Evolutionary conservation across 2,888 invertebrate genomes (phyloP), one percentile per base, ranked within the genome.

Genomic region (Venusia cambrica): DNA sequence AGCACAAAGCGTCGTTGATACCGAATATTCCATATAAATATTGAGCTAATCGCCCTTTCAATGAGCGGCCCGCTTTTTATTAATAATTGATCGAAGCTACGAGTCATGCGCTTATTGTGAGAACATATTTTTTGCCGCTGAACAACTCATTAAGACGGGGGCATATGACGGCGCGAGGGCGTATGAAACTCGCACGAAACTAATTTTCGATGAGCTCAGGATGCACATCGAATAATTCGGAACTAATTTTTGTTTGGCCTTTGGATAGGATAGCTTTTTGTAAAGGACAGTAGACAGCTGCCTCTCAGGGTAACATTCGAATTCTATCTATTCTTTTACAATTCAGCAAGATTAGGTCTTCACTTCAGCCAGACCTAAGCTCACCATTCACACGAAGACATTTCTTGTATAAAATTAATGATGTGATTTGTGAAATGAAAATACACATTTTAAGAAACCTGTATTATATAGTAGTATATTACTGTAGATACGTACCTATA

Each of bases 41-140:
- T 87, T 87, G 85, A 85, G 85, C 87, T 87, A 87, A 87, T 85
- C 87, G 87, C 85, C 84, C 84, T 87, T 87, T 87, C 85, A 87
- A 84, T 84, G 81, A 79, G 81, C 85, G 83, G 85, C 79, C 78
- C 77, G 83, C 80, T 87, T 85, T 87, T 85, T 87, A 85, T 85
- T 85, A 85, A 85, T 85, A 85, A 87, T 85, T 83, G 85, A 85
- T 87, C 74, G 77, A 66, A 57, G 77, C 73, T 69, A 71, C 85
- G 76, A 85, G 85, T 85, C 85, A 85, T 85, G 85, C 80, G 79
- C 75, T 72, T 79, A 83, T 84, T 84, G 83, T 84, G 62, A 72
- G 55, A 78, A 78, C 76, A 76, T 64, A 71, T 81, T 85, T 85
- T 85, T 87, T 84, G 80, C 76, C 62, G 70, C 58, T 58, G 68